Evolutionary conservation across 2,888 invertebrate genomes (phyloP).

Genomic region (Xestia c-nigrum): DNA sequence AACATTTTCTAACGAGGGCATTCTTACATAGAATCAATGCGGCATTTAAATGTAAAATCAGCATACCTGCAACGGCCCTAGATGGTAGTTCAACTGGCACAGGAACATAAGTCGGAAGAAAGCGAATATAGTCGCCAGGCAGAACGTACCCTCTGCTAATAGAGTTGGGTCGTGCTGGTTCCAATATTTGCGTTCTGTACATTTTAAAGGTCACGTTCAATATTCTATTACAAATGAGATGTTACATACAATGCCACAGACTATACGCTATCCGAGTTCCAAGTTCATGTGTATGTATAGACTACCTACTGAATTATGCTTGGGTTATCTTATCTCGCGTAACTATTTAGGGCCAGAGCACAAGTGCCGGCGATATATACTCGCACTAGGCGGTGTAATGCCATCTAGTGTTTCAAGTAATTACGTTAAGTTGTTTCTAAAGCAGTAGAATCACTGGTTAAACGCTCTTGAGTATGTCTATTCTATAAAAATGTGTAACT

Average conservation of each 20-base stretch:
- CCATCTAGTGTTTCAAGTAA: slow-evolving; percentile 17
- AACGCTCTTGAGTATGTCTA: not conserved
- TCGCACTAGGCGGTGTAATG: slow-evolving; percentile 4
- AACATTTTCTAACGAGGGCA: slow-evolving; percentile 71
- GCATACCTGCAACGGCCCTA: slow-evolving; percentile 91
- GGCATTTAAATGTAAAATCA: slow-evolving; percentile 66
- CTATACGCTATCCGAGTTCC: not conserved
- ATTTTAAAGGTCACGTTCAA: slow-evolving; percentile 46
- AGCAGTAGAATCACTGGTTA: slow-evolving; percentile 18
- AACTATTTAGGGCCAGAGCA: slow-evolving; percentile 25
- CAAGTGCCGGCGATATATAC: slow-evolving; percentile 26
- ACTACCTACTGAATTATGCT: slow-evolving; percentile 19
- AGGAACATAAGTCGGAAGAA: slow-evolving; percentile 92
- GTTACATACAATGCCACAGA: slow-evolving; percentile 25
- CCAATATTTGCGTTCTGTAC: slow-evolving; percentile 92
- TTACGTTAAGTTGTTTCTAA: slow-evolving; percentile 18
- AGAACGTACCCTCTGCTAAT: slow-evolving; percentile 92
- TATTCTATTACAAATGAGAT: slow-evolving; percentile 31
- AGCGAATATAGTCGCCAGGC: slow-evolving; percentile 92
- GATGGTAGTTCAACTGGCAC: slow-evolving; percentile 91
- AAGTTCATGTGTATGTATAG: not conserved
- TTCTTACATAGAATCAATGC: slow-evolving; percentile 66
- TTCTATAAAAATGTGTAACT: not conserved
- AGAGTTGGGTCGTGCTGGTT: slow-evolving; percentile 91
- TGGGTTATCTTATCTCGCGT: slow-evolving; percentile 33